phyloP scores from a whole-genome alignment of 1,140 invertebrate genomes.

The Propsilocerus akamusi region DNA sequence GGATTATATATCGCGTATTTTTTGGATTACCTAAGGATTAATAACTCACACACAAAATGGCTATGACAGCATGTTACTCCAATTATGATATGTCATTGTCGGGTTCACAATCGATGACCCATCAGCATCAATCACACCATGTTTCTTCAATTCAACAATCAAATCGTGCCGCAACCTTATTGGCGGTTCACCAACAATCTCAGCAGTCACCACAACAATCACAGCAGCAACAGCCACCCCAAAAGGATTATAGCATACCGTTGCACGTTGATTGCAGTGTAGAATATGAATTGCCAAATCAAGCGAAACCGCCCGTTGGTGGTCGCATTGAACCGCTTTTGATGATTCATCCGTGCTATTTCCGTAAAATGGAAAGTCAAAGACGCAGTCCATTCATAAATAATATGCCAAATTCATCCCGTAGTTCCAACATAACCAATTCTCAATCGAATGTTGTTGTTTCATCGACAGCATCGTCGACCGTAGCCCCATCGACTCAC shows the following conservation, averaged over 20 bases:
- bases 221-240: conserved; percentile 20
- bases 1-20: not conserved
- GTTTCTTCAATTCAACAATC: not conserved
- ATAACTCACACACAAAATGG: conserved; percentile 12
- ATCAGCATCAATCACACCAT: not conserved
- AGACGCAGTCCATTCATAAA: conserved; percentile 54
- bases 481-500: not conserved
- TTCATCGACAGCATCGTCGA: conserved; percentile 9
- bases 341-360: conserved; percentile 74
- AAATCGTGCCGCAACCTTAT: conserved; percentile 10
- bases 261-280: conserved; percentile 69
- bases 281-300: conserved; percentile 64
- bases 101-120: not conserved
- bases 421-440: conserved; percentile 11
- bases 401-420: conserved; percentile 35
- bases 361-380: conserved; percentile 57
- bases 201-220: conserved; percentile 11
- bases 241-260: conserved; percentile 57
- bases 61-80: conserved; percentile 24
- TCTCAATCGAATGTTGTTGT: conserved; percentile 13
- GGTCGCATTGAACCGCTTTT: conserved; percentile 53
- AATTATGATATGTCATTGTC: conserved; percentile 21
- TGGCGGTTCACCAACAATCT: conserved; percentile 8
- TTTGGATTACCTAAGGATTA: not conserved
- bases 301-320: conserved; percentile 58